Percentiles rank a stretch among this genome's conserved stretches.
Conservation (phyloP, 2,888 invertebrate genomes). For the Apodemia duryi region DNA sequence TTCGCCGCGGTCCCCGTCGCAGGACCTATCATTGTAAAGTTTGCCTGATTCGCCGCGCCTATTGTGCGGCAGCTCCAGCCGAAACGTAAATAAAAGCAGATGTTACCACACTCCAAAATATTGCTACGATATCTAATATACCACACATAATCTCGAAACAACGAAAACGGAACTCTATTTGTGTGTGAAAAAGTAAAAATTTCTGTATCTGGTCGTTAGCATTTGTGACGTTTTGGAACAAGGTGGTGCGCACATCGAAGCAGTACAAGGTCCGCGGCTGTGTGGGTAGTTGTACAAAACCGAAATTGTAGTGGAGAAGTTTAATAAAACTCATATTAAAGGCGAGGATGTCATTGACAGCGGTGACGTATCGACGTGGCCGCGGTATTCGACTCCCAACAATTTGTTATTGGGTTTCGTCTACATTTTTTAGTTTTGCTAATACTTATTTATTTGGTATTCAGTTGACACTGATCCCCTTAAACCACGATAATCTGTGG, state of each 20-base stretch:
- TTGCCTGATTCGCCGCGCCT: constrained; percentile 63
- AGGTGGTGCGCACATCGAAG: constrained; percentile 36
- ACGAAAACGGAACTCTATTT: constrained; percentile 35
- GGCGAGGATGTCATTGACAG: constrained; percentile 62
- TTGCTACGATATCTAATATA: constrained; percentile 35
- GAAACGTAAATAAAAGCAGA: constrained; percentile 78
- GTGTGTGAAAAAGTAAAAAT: constrained; percentile 28
- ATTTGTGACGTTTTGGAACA: constrained; percentile 31
- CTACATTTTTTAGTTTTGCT: constrained; percentile 1
- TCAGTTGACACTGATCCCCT: not conserved
- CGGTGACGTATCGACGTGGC: constrained; percentile 31
- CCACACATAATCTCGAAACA: constrained; percentile 32
- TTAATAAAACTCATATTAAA: constrained; percentile 74
- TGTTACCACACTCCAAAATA: constrained; percentile 71
- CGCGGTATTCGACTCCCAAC: not conserved
- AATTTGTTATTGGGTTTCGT: constrained; percentile 8
- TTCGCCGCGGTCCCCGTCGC: constrained; percentile 51
- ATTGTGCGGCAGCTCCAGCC: constrained; percentile 70
- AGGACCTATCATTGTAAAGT: constrained; percentile 52
- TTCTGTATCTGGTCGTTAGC: constrained; percentile 9
- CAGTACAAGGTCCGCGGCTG: constrained; percentile 48
- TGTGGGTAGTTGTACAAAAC: constrained; percentile 75
- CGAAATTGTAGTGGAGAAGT: constrained; percentile 59
- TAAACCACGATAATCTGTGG: not conserved
- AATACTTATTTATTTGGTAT: not conserved